Base-by-base conservation (phyloP, 2,888 invertebrate species). In the Volucella bombylans region DNA sequence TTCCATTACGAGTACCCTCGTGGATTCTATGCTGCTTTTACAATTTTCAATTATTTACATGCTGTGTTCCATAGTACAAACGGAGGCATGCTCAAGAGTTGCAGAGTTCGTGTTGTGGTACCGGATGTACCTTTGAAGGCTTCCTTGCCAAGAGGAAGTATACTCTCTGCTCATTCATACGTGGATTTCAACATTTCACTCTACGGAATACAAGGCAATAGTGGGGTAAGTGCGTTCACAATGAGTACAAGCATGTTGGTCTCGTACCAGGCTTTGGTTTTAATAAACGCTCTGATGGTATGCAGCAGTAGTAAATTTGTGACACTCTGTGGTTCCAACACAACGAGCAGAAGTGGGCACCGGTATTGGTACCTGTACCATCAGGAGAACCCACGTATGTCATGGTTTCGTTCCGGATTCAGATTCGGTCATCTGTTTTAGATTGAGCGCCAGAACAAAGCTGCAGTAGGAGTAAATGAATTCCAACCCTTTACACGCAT, bases 81-180 rank as follows among this genome's bases (percentile, higher is more conserved):
- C 31, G 31, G 31, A 31, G 31, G 6, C 31, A 31, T 31, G 6
- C 31, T 31, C 31, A 31, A 31, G 6, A 31, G 31, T 31, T 31
- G 31, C 6, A 31, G 31, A 31, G 31, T 31, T 61, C 41, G 49
- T 18, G 15, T 43, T 45, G 11, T 8, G 38, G 23, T 43, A 82
- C 82, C 82, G 82, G 82, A 83, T 83, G 79, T 83, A 79, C 79
- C 82, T 74, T 83, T 79, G 82, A 79, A 73, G 73, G 61, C 52
- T 41, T 67, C 31, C 64, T 67, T 39, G 47, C 14, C 41, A 55
- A 71, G 79, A 79, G 83, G 83, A 83, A 79, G 83, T 83, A 57
- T 12, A 45, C 12, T 45, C 12, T n/a, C 11, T 71, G 83, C 67
- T 83, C 83, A 83, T 83, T 83, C 79, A 83, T 74, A 83, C 83